Evolutionary conservation across 2,797 vertebrate species (phyloP).

Genomic region (Propithecus deckenii): DNA sequence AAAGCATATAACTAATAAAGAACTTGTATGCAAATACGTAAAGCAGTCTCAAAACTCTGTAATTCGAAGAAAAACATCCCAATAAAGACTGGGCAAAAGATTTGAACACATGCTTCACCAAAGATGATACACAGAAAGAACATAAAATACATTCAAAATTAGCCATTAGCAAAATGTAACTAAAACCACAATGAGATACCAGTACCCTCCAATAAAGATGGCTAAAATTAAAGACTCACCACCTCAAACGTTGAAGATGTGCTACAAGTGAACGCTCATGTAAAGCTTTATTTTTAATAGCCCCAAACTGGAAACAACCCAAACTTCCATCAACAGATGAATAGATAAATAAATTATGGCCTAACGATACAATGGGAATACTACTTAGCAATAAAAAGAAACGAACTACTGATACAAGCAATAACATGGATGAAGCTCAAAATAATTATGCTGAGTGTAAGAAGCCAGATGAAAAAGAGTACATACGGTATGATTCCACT

Average conservation of each 20-base stretch:
- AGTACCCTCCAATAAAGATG: background rate
- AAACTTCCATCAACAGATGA: background rate
- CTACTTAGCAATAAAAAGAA: constrained; percentile 19
- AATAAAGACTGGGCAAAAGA: constrained; percentile 1
- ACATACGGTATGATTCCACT: background rate
- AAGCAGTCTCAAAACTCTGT: background rate
- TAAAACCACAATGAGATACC: background rate
- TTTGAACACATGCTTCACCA: background rate
- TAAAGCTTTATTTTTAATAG: background rate
- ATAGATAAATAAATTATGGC: background rate
- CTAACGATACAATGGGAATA: background rate
- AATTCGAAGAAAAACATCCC: background rate
- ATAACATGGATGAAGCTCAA: background rate
- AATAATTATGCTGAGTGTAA: constrained; percentile 21
- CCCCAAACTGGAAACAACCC: background rate
- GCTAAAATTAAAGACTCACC: background rate
- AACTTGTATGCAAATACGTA: background rate
- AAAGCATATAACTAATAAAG: background rate
- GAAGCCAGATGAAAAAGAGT: background rate
- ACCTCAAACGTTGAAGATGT: background rate
- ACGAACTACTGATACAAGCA: background rate
- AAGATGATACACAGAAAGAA: background rate
- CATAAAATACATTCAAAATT: background rate
- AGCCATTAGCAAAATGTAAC: background rate
- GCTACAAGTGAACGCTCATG: background rate